A percentile compares a stretch with the other conserved stretches of the same genome.
Conservation (phyloP, 23 tunicate species). For the Halocynthia aurantium region DNA sequence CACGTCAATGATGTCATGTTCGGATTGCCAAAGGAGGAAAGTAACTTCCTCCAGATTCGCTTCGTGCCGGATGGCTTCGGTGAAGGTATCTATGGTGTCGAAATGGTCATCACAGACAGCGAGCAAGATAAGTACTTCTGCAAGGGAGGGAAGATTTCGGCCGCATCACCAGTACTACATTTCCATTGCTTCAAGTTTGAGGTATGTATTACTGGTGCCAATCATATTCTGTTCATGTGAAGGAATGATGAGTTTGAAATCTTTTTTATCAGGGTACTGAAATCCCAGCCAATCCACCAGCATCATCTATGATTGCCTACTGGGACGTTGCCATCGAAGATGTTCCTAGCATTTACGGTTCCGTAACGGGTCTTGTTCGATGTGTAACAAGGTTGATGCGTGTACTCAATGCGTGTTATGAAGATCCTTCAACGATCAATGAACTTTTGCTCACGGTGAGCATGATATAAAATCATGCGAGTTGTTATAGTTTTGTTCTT, state of each 20-base stretch:
- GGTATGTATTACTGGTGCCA: background rate
- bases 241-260: background rate
- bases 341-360: background rate
- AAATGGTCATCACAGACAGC: background rate
- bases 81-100: background rate
- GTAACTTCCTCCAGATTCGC: background rate
- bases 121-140: background rate
- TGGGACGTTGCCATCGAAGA: constrained; percentile 13
- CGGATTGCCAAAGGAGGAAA: background rate
- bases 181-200: constrained; percentile 6
- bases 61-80: background rate
- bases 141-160: background rate
- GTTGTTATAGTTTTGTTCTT: no score
- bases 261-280: constrained; percentile 8
- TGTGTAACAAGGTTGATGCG: background rate
- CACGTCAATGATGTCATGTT: background rate
- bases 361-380: background rate
- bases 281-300: constrained; percentile 8
- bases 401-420: background rate
- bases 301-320: constrained; percentile 5
- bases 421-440: background rate
- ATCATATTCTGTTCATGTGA: background rate
- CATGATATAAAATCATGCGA: background rate
- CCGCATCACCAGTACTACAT: background rate
- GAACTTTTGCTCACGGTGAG: background rate